Conservation (phyloP, 1,140 invertebrate species). For the Psix sp. region DNA sequence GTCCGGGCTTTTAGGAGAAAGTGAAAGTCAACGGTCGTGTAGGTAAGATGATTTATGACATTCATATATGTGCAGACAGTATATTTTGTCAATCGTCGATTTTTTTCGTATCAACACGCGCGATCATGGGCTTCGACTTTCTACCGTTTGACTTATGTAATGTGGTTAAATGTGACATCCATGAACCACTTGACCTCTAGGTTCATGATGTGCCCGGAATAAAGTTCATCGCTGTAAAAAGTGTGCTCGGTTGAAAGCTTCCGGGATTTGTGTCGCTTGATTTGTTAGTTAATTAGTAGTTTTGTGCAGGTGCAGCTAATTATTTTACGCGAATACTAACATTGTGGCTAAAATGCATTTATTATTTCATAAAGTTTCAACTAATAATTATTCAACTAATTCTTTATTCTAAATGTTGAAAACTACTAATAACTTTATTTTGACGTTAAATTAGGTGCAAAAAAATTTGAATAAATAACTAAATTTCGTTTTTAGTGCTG, state of each 20-base stretch:
- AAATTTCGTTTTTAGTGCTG: no score
- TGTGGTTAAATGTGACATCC: conserved; percentile 22
- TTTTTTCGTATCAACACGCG: conserved; percentile 3
- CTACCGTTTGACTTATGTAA: conserved; percentile 23
- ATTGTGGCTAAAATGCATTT: no score
- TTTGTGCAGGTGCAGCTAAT: no score
- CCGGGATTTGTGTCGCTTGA: not conserved
- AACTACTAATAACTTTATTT: no score
- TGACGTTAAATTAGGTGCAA: no score
- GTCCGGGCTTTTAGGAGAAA: conserved; percentile 15
- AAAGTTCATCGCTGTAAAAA: conserved; percentile 13
- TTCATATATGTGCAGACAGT: conserved; percentile 10
- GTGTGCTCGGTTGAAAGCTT: conserved; percentile 6
- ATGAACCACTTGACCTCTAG: conserved; percentile 19
- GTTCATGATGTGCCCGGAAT: conserved; percentile 15
- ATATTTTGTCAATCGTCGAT: conserved; percentile 38
- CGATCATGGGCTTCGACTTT: conserved; percentile 15
- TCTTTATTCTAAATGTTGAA: no score
- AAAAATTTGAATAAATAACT: no score
- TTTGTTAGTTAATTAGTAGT: no score
- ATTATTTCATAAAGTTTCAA: no score
- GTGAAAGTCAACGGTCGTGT: conserved; percentile 25
- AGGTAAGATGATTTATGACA: conserved; percentile 42
- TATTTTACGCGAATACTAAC: no score
- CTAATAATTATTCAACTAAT: no score